phyloP scores from a whole-genome alignment of 2,797 vertebrate species.

The Serranus cabrilla region DNA sequence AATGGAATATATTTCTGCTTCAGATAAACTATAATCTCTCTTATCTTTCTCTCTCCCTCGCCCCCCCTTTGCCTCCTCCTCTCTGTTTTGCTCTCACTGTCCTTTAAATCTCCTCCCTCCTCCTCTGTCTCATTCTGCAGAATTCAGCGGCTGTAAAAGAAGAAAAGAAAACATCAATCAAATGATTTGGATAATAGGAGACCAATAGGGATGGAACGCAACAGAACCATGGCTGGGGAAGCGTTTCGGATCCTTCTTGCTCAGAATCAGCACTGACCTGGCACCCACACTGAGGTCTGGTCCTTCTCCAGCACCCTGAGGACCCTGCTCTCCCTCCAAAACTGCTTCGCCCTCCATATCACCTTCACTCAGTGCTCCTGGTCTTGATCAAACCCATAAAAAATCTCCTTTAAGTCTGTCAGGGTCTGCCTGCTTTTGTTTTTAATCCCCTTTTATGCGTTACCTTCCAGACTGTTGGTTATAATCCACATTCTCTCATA shows the following conservation, averaged over 20 bases:
- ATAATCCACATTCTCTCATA: constrained; percentile 28
- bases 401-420: constrained; percentile 22
- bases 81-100: background rate
- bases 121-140: constrained; percentile 68
- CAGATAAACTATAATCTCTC: constrained; percentile 65
- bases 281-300: constrained; percentile 17
- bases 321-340: constrained; percentile 26
- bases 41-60: constrained; percentile 41
- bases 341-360: constrained; percentile 24
- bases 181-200: constrained; percentile 62
- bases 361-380: constrained; percentile 18
- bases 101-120: constrained; percentile 33
- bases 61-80: background rate
- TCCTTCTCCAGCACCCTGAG: constrained; percentile 28
- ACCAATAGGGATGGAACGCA: constrained; percentile 86
- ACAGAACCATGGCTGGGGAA: constrained; percentile 79
- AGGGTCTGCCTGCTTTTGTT: constrained; percentile 21
- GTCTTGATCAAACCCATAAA: constrained; percentile 13
- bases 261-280: constrained; percentile 68
- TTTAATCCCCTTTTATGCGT: constrained; percentile 31
- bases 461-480: constrained; percentile 25
- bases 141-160: constrained; percentile 9
- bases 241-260: constrained; percentile 52
- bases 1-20: constrained; percentile 62
- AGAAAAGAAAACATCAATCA: constrained; percentile 16